phyloP scores from a whole-genome alignment of 2,113 vertebrate species.

The Xenopus laevis region DNA sequence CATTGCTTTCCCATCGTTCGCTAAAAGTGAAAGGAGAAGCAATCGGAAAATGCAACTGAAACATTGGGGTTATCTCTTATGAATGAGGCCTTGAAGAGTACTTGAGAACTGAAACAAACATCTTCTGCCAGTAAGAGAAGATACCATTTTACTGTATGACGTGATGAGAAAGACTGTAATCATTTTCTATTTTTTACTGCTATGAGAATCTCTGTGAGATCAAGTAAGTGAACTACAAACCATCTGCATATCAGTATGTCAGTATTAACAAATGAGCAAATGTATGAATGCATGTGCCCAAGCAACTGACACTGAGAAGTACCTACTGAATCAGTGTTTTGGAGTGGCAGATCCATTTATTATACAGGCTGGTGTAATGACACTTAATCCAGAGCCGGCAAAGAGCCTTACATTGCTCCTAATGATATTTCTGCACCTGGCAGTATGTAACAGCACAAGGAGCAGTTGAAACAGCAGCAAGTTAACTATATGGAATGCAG shows the following conservation, averaged over 20 bases:
- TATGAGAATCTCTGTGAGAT: neutral
- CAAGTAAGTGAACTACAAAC: neutral
- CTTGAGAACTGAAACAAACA: neutral
- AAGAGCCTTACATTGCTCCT: neutral
- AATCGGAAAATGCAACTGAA: too few relatives aligned
- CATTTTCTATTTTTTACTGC: neutral
- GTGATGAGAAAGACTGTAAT: neutral
- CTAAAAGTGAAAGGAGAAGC: neutral
- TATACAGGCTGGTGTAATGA: neutral
- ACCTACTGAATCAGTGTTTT: neutral
- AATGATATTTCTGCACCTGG: neutral
- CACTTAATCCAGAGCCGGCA: neutral
- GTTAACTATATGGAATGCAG: slow-evolving; percentile 16
- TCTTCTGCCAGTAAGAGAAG: neutral
- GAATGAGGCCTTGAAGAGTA: too few relatives aligned
- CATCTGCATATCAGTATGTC: neutral
- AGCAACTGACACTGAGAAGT: neutral
- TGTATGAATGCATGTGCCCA: neutral
- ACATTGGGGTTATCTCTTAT: too few relatives aligned
- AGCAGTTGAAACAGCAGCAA: neutral
- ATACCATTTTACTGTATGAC: neutral
- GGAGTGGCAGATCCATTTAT: neutral
- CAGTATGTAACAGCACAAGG: slow-evolving; percentile 7
- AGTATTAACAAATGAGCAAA: neutral
- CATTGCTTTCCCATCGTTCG: too few relatives aligned